Conservation (phyloP, 1,140 invertebrate species). For the Luehdorfia chinensis region DNA sequence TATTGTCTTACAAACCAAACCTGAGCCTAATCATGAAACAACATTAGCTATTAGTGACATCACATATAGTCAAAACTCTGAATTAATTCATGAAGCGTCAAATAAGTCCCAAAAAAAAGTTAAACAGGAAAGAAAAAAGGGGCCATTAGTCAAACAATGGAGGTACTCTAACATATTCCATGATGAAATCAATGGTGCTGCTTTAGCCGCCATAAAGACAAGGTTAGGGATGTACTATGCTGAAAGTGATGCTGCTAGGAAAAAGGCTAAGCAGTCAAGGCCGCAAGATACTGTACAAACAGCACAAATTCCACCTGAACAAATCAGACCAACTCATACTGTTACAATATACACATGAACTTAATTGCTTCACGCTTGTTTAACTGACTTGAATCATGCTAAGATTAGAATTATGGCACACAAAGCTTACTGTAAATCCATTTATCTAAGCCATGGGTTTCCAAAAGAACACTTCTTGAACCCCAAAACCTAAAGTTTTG, state of each 20-base stretch:
- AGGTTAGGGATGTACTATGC: constrained; percentile 73
- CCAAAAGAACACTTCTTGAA: too few species aligned
- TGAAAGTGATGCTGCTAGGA: constrained; percentile 68
- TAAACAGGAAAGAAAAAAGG: constrained; percentile 62
- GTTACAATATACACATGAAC: constrained; percentile 58
- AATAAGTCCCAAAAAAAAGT: constrained; percentile 41
- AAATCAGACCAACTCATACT: constrained; percentile 53
- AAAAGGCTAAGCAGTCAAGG: constrained; percentile 61
- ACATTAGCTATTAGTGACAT: constrained; percentile 44
- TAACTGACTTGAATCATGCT: constrained; percentile 13
- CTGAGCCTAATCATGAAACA: constrained; percentile 47
- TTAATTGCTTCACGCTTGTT: background rate
- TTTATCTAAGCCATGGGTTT: too few species aligned
- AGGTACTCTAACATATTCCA: constrained; percentile 74
- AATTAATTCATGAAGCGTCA: constrained; percentile 28
- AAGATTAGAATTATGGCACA: constrained; percentile 14
- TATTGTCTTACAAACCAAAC: constrained; percentile 65
- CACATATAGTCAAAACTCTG: constrained; percentile 37
- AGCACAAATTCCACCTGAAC: constrained; percentile 33
- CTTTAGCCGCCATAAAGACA: constrained; percentile 73
- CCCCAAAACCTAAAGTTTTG: too few species aligned
- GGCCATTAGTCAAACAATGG: constrained; percentile 74
- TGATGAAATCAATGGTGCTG: constrained; percentile 74
- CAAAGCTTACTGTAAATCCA: too few species aligned
- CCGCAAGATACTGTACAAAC: constrained; percentile 50